A percentile compares a stretch with the other conserved stretches of the same genome.
These are phyloP conservation scores for Cremastobaeus sp. DNA, from an alignment of 2,888 invertebrate genomes.

Conservation along the genomic window DNA sequence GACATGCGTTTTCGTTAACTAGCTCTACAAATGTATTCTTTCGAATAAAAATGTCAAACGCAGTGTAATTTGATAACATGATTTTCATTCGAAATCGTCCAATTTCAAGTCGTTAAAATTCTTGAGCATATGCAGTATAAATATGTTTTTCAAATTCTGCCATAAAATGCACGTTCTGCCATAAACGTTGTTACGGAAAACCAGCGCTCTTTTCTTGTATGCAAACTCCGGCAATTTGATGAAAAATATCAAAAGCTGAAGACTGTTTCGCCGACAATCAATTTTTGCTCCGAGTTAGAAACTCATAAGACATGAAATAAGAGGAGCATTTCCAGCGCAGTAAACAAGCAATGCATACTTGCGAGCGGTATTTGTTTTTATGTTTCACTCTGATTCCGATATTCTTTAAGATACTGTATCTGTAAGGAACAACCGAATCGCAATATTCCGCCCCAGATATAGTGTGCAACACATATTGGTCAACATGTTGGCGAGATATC, in stretches of 20 bases:
- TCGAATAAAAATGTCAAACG: no score
- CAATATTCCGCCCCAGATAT: conserved; percentile 32
- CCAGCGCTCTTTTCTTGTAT: no score
- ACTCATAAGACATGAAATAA: not conserved
- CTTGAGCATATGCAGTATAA: no score
- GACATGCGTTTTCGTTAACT: no score
- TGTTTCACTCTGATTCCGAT: conserved; percentile 39
- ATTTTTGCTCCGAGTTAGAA: conserved; percentile 29
- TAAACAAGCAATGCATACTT: conserved; percentile 46
- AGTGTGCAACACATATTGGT: conserved; percentile 52
- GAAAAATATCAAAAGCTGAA: conserved; percentile 26
- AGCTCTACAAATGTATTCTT: no score
- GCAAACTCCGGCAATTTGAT: no score
- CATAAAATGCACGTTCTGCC: no score
- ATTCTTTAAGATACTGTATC: conserved; percentile 36
- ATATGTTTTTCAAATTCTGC: no score
- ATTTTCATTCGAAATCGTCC: no score
- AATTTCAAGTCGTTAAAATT: no score
- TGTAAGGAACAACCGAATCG: conserved; percentile 51
- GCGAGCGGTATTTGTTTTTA: conserved; percentile 42
- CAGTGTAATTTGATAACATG: no score
- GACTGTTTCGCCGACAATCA: conserved; percentile 19
- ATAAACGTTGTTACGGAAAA: no score
- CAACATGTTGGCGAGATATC: conserved; percentile 56
- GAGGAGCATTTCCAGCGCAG: conserved; percentile 6